Evolutionary conservation across 2,797 vertebrate species (phyloP), one percentile per base, ranked within the genome.

Genomic region (Notolepis coatsorum): DNA sequence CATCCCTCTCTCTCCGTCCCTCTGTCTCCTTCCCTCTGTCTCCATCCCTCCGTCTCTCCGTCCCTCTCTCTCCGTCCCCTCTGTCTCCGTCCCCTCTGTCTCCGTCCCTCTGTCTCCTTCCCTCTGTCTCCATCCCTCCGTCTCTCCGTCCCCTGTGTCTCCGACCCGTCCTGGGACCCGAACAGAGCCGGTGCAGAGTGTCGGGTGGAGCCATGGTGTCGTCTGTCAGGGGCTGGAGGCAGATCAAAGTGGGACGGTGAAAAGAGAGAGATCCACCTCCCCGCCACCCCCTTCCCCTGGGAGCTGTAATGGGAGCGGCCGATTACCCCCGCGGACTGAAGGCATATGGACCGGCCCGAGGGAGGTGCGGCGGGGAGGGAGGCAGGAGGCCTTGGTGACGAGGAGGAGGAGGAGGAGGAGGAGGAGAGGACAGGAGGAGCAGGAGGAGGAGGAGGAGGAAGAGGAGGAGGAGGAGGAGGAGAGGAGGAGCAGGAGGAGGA

Each of bases 161-260:
- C 80, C 66, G 75, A 71, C 70, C 73, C 64, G 80, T 56, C 81
- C 81, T 63, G 56, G 61, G 79, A 79, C 85, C 84, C 61, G n/a
- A n/a, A 77, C 68, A 77, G 76, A 66, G 53, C 54, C 71, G 72
- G 65, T 25, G 25, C 37, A 0, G 43, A 85, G 90, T 90, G 85
- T 92, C 86, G 42, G 79, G 77, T 91, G 90, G 47, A 65, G 73
- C 73, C 53, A 57, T 37, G 18, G 82, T 91, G 91, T 93, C 91
- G 31, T 47, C 77, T 92, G 82, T 88, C 90, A 73, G 73, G 78
- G 63, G 77, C 49, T 85, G 87, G 84, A 86, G 61, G 73, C 70
- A 84, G 84, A 91, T 93, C 90, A 93, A 92, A 93, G 89, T 71
- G 70, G 55, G 68, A 70, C 65, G 45, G 79, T 85, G 81, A 90